Evolutionary conservation across 2,113 vertebrate genomes (phyloP), one percentile per base, ranked within the genome.

Genomic region (Aphyosemion australe): DNA sequence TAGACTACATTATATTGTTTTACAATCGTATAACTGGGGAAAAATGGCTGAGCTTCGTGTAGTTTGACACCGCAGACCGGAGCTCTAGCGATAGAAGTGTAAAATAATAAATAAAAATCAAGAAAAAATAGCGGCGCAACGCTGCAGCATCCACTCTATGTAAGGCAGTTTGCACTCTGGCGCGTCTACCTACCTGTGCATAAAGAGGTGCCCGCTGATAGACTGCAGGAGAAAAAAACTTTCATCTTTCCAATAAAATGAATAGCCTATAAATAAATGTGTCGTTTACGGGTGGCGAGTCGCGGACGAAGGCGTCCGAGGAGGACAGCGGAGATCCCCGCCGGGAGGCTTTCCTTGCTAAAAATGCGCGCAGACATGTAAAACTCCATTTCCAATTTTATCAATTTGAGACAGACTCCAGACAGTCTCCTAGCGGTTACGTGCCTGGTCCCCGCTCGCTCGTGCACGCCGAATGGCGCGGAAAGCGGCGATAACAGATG

Each of bases 351-450:
- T 26, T 88, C 61, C 61, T 63, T 47, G 69, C 65, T 37, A 37
- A 64, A n/a, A 74, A 82, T 62, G 62, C 68, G 66, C 69, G 71
- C 61, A 75, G 73, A 74, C 60, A 71, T 39, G 77, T 47, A 82
- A 77, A 90, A 88, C 80, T 91, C 89, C 86, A 88, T 91, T 86
- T 84, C 72, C 84, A 82, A 83, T 87, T 90, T 87, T 79, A 88
- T 92, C 89, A 89, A 90, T 88, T 90, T 90, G 91, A 92, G 90
- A 92, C 91, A 92, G 84, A 90, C 87, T 91, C 91, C 91, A 92
- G 91, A 93, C 91, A 89, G 88, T 90, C 91, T 89, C 87, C 61
- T 42, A 79, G 79, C 84, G 87, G 88, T 84, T 74, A 80, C 91
- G 90, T 89, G 92, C 90, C 83, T 84, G 86, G 66, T 84, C 66